Evolutionary conservation across 2,113 vertebrate genomes (phyloP).

Genomic region (Pavo muticus): DNA sequence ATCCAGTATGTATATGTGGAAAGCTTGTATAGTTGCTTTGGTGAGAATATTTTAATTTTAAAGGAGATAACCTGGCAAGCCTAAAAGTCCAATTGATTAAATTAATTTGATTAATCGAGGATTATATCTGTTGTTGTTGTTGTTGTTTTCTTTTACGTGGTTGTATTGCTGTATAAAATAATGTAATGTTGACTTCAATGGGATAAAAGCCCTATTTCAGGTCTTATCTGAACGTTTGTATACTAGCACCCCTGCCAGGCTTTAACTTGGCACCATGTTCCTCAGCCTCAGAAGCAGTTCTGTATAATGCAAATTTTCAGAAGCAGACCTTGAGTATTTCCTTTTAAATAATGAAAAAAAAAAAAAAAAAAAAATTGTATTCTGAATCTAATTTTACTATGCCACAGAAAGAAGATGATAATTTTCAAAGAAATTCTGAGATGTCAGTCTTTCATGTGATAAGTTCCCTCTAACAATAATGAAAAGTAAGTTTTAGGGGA

Average conservation of each 20-base stretch:
- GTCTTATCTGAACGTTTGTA: not conserved
- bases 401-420: constrained; percentile 1
- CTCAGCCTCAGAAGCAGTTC: constrained; percentile 18
- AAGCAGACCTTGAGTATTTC: not conserved
- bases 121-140: not conserved
- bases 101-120: constrained; percentile 43
- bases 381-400: constrained; percentile 7
- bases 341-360: not conserved
- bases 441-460: not conserved
- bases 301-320: not conserved
- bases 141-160: constrained; percentile 29
- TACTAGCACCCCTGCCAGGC: not conserved
- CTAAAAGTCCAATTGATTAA: constrained; percentile 14
- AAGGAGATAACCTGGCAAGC: not conserved
- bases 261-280: not conserved
- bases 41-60: not conserved
- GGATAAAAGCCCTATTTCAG: constrained; percentile 30
- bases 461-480: not conserved
- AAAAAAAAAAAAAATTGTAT: not conserved
- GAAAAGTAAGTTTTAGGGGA: not conserved
- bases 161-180: constrained; percentile 4
- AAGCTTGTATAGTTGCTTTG: constrained; percentile 6
- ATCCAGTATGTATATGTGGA: constrained; percentile 85
- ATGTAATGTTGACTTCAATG: not conserved
- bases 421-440: constrained; percentile 14